These are phyloP conservation scores for Solen grandis DNA, from an alignment of 1,140 invertebrate genomes.

Conservation along the genomic window DNA sequence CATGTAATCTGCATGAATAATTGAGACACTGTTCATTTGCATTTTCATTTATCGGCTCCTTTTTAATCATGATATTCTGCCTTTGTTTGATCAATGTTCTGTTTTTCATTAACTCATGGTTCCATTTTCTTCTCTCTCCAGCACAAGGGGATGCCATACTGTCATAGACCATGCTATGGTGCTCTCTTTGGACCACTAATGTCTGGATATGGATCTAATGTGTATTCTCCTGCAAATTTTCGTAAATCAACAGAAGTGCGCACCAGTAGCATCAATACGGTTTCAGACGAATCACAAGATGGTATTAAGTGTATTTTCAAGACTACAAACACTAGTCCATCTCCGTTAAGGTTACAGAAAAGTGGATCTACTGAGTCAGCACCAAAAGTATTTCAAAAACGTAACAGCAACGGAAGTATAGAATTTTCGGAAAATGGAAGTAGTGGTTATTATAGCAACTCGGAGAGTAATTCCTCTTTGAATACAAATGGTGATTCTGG, in stretches of 20 bases:
- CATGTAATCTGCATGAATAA: too few species aligned
- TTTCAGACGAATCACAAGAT: slow-evolving; percentile 10
- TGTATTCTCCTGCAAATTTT: slow-evolving; percentile 92
- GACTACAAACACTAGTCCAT: slow-evolving; percentile 45
- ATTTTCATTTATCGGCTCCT: too few species aligned
- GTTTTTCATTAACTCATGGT: too few species aligned
- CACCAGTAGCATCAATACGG: slow-evolving; percentile 2
- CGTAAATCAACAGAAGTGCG: slow-evolving; percentile 36
- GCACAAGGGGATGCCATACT: slow-evolving; percentile 76
- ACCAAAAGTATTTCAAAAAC: slow-evolving; percentile 8
- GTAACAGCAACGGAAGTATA: slow-evolving; percentile 29
- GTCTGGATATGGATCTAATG: slow-evolving; percentile 92
- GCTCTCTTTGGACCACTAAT: slow-evolving; percentile 83
- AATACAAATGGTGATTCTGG: slow-evolving; percentile 20
- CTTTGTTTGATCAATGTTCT: too few species aligned
- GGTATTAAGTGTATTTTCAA: slow-evolving; percentile 48
- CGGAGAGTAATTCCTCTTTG: slow-evolving; percentile 18
- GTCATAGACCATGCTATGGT: slow-evolving; percentile 76
- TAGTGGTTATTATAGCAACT: slow-evolving; percentile 46
- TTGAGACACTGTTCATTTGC: too few species aligned
- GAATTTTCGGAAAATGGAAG: background rate
- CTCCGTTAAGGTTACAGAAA: slow-evolving; percentile 14
- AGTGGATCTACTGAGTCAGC: background rate
- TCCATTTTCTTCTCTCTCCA: slow-evolving; percentile 74
- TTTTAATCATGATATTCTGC: too few species aligned